These are phyloP conservation scores for Cephus cinctus DNA, from an alignment of 1,140 invertebrate genomes.

Conservation along the genomic window DNA sequence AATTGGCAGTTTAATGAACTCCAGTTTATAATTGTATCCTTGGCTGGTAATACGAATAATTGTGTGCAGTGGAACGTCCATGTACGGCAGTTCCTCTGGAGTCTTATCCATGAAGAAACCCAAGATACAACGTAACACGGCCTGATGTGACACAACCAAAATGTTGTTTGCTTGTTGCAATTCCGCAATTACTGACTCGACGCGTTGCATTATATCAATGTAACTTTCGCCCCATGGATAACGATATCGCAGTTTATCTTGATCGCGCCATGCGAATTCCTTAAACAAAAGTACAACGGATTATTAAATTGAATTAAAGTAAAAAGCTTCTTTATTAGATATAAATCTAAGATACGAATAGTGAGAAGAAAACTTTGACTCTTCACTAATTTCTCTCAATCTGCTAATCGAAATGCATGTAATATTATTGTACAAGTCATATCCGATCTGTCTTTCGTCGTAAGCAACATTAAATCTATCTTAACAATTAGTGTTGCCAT, in stretches of 20 bases:
- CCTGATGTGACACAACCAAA: conserved; percentile 87
- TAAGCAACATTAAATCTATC: no score
- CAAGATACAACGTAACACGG: conserved; percentile 86
- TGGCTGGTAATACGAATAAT: conserved; percentile 81
- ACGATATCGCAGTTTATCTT: conserved; percentile 89
- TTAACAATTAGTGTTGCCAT: no score
- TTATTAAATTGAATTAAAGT: not conserved
- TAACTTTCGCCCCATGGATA: conserved; percentile 92
- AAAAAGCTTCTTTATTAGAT: not conserved
- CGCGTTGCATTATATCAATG: conserved; percentile 81
- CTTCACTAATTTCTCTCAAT: no score
- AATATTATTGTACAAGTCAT: no score
- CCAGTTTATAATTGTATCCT: conserved; percentile 81
- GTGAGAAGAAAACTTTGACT: no score
- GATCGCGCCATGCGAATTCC: conserved; percentile 87
- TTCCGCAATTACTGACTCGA: conserved; percentile 77
- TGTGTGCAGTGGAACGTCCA: conserved; percentile 89
- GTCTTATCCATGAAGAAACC: conserved; percentile 87
- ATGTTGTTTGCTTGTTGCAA: conserved; percentile 84
- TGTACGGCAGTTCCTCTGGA: conserved; percentile 83
- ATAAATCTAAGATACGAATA: no score
- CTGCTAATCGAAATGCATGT: no score
- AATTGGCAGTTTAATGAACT: conserved; percentile 76
- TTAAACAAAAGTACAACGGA: no score
- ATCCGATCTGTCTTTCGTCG: no score